These are phyloP conservation scores for Drepana arcuata DNA, from an alignment of 1,140 invertebrate genomes.

Conservation along the genomic window DNA sequence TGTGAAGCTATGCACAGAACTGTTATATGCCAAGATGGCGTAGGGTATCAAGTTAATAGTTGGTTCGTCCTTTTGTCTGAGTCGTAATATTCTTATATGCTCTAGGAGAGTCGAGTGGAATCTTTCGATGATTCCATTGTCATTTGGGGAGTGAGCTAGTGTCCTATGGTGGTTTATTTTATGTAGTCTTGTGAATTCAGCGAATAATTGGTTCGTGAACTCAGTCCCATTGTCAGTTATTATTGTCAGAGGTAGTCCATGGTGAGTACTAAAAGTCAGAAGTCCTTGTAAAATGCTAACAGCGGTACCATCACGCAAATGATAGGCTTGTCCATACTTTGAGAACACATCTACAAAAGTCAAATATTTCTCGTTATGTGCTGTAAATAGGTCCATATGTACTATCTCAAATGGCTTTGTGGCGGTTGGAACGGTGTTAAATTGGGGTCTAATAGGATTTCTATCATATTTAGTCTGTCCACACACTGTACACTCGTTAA, in stretches of 20 bases:
- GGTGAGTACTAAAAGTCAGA: background rate
- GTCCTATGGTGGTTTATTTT: background rate
- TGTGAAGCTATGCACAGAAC: too few relatives aligned
- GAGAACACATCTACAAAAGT: background rate
- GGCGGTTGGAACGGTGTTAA: background rate
- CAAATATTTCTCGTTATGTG: background rate
- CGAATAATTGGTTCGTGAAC: background rate
- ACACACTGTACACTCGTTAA: background rate
- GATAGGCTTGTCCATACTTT: background rate
- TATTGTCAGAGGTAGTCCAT: background rate
- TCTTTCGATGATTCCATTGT: background rate
- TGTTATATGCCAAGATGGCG: too few relatives aligned
- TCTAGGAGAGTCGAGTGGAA: background rate
- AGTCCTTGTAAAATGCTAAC: background rate
- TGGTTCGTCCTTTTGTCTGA: background rate
- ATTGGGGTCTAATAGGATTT: background rate
- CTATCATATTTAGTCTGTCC: background rate
- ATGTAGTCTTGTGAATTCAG: background rate
- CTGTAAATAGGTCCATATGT: background rate
- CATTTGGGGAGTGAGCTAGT: background rate
- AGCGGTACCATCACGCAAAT: background rate
- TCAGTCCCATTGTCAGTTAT: background rate
- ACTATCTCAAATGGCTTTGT: background rate
- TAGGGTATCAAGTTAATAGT: too few relatives aligned
- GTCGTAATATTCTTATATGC: background rate